Evolutionary conservation across 92 coral and sea anemone species (phyloP), one percentile per base, ranked within the genome.

Genomic region (Epizoanthus rinbou): DNA sequence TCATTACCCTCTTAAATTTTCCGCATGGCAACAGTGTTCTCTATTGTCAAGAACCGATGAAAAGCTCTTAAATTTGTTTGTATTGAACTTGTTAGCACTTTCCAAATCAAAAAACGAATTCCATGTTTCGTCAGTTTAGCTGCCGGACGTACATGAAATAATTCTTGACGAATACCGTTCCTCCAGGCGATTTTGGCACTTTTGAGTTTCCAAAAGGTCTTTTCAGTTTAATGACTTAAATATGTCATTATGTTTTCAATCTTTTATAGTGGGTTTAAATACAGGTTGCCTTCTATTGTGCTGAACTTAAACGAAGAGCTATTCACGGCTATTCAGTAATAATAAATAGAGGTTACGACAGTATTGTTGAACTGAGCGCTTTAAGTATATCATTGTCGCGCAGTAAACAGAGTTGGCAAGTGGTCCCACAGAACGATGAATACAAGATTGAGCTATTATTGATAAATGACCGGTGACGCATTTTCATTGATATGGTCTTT

Each of bases 181-280:
- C 82, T 78, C 37, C 64, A 22, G 71, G 82, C 82, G 57, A 76
- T 58, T 76, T 17, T 39, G 37, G 69, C 82, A 41, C 21, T 43
- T 76, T 78, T 24, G 71, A 78, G 58, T 62, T 78, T 45, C 56
- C 57, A 57, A 57, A 76, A 33, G 43, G 11, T 60, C 82, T 57
- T 78, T 78, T 62, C 65, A 78, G 11, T 35, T n/a, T 78, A 78
- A 78, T 78, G 82, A 78, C 69, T 65, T 24, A 28, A 59, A 59
- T 62, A 69, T 62, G 82, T 78, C 82, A 78, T 78, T 59, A 78
- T 78, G 82, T 69, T 78, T 78, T 78, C 64, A 78, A 39, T 78
- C 82, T 78, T 78, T 78, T 62, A 62, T 62, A 62, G 82, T 70
- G 43, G 41, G 43, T 78, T 59, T 22, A 60, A 78, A 78, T 60